Percentiles rank a stretch among this genome's conserved stretches.
Conservation (phyloP, 2,797 vertebrate species). For the Podargus strigoides region DNA sequence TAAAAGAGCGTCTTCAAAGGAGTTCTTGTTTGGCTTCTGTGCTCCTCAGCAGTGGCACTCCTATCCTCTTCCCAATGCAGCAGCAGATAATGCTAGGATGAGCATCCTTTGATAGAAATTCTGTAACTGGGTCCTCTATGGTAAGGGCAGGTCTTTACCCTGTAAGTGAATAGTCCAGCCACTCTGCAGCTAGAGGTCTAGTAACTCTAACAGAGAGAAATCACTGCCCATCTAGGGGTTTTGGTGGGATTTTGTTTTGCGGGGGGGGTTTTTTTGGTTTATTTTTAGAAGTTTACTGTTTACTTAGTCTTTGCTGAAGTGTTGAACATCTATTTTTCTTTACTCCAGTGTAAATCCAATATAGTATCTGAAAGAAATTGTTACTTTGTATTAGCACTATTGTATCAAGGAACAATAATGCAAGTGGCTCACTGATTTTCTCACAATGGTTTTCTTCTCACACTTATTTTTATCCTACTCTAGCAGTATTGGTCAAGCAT, state of each 20-base stretch:
- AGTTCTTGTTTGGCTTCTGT: background rate
- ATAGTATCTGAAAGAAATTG: background rate
- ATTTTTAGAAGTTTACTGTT: background rate
- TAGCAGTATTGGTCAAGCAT: background rate
- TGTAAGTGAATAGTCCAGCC: background rate
- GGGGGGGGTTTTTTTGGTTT: too few species aligned
- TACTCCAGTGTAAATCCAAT: background rate
- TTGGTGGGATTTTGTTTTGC: too few species aligned
- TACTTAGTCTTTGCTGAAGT: background rate
- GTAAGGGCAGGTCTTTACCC: background rate
- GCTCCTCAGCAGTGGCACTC: background rate
- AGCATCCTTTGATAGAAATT: background rate
- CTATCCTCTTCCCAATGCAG: background rate
- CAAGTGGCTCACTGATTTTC: background rate
- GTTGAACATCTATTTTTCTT: background rate
- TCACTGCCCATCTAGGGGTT: too few species aligned
- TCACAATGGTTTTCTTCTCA: background rate
- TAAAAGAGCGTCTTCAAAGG: background rate
- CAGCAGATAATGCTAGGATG: background rate
- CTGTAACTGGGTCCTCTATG: accelerated
- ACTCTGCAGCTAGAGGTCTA: background rate
- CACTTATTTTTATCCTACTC: background rate
- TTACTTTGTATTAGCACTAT: background rate
- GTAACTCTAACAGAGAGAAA: background rate
- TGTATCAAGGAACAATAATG: background rate